A percentile compares a stretch with the other conserved stretches of the same genome.
Conservation (phyloP, 2,797 vertebrate genomes). For the Schizopygopsis malacanthus region DNA sequence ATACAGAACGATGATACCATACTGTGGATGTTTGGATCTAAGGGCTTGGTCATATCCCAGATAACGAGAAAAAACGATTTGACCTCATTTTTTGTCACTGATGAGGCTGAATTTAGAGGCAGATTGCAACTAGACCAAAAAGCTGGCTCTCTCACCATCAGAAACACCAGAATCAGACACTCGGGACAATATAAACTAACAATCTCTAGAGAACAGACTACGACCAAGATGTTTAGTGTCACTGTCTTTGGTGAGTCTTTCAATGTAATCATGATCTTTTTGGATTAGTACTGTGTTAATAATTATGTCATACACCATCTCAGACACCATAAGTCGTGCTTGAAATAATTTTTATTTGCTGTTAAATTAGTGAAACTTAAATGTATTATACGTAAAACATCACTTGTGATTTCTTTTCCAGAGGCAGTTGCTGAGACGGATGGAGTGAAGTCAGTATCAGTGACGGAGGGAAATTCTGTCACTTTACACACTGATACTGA, state of each 20-base stretch:
- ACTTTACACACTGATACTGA: no score
- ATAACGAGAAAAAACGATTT: background rate
- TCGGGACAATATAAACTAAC: background rate
- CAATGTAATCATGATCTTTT: background rate
- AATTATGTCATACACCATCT: background rate
- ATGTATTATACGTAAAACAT: background rate
- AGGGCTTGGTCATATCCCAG: background rate
- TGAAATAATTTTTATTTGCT: background rate
- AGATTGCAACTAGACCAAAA: background rate
- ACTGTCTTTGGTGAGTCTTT: background rate
- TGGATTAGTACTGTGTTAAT: background rate
- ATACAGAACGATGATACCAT: background rate
- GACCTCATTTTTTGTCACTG: background rate
- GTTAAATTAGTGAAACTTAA: background rate
- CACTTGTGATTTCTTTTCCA: background rate
- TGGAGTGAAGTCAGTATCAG: background rate
- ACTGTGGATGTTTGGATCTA: background rate
- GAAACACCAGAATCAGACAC: background rate
- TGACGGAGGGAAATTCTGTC: background rate
- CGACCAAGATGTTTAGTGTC: background rate
- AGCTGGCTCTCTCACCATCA: background rate
- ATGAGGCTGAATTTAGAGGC: background rate
- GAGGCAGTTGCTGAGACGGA: background rate
- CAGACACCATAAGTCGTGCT: background rate
- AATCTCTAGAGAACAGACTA: background rate